phyloP scores from a whole-genome alignment of 2,888 invertebrate genomes.

The Osmoderma eremita region DNA sequence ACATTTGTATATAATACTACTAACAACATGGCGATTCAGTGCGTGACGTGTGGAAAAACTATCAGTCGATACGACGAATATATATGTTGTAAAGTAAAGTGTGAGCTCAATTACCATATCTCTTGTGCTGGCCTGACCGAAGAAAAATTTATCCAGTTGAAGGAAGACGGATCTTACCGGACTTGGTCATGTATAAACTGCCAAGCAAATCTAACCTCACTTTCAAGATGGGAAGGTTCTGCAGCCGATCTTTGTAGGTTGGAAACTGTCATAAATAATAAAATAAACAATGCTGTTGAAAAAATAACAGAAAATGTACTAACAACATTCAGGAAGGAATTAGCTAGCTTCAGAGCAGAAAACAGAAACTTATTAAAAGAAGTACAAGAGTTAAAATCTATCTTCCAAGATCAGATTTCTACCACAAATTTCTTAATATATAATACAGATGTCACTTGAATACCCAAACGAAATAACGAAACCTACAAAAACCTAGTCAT shows the following conservation, averaged over 20 bases:
- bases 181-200: background rate
- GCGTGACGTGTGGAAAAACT: background rate
- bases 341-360: background rate
- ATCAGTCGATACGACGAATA: background rate
- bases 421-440: background rate
- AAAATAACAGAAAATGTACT: background rate
- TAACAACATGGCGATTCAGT: no score
- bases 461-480: background rate
- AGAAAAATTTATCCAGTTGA: background rate
- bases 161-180: background rate
- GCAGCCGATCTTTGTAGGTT: background rate
- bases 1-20: no score
- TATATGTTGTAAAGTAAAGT: background rate
- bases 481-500: no score
- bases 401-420: background rate
- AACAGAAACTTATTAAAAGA: background rate
- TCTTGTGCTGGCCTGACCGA: background rate
- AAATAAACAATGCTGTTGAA: background rate
- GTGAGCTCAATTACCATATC: background rate
- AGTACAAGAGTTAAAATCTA: background rate
- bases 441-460: background rate
- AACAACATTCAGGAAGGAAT: background rate
- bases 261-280: background rate
- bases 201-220: background rate
- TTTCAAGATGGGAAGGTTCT: background rate